phyloP scores from a whole-genome alignment of 2,113 vertebrate genomes.

The Scartelaos histophorus region DNA sequence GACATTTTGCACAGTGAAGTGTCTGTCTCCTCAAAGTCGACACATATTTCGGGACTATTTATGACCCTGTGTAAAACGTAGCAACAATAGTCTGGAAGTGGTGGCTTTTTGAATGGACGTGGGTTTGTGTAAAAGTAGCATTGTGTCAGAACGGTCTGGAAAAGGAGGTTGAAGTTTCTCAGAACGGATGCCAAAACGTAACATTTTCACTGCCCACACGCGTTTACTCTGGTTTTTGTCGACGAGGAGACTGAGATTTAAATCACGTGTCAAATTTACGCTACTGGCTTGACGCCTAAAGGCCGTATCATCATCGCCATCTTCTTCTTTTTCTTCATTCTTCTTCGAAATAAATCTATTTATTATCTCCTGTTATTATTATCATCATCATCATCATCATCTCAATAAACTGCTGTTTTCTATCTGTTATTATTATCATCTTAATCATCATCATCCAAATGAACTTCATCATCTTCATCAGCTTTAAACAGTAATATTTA shows the following conservation, averaged over 20 bases:
- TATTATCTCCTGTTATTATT: too few relatives aligned
- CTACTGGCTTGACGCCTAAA: too few relatives aligned
- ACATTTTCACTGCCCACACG: neutral
- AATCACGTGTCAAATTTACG: neutral
- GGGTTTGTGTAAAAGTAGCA: neutral
- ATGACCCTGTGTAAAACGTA: neutral
- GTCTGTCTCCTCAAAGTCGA: neutral
- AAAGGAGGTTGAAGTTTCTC: neutral
- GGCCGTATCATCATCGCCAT: too few relatives aligned
- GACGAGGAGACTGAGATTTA: neutral
- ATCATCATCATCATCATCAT: too few relatives aligned
- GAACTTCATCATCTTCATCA: too few relatives aligned
- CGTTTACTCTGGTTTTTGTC: neutral
- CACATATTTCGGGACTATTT: neutral
- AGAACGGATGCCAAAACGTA: neutral
- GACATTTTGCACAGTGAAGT: neutral
- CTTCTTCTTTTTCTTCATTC: too few relatives aligned
- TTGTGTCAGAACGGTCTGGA: neutral
- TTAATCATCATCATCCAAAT: too few relatives aligned
- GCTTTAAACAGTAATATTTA: too few relatives aligned
- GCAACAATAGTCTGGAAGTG: neutral
- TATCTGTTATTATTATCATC: too few relatives aligned
- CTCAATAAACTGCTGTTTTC: too few relatives aligned
- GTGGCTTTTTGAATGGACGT: neutral
- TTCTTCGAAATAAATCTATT: too few relatives aligned